phyloP scores from a whole-genome alignment of 2,797 vertebrate species.

The Sternarchorhynchus goeldii region DNA sequence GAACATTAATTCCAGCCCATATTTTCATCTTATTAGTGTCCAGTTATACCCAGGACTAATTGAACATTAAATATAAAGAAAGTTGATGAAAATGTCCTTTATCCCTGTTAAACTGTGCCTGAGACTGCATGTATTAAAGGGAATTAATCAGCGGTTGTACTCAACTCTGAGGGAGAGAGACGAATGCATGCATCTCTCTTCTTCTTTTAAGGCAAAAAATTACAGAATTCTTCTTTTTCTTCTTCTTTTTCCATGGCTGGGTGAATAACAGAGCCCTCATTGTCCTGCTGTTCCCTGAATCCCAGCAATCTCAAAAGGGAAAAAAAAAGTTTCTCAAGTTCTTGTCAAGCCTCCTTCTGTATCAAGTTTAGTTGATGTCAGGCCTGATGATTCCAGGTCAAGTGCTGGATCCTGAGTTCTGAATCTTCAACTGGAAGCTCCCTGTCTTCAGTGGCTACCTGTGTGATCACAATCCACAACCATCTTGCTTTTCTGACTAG shows the following conservation, averaged over 20 bases:
- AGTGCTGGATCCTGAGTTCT: conserved; percentile 6
- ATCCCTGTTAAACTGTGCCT: conserved; percentile 85
- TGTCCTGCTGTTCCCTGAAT: conserved; percentile 60
- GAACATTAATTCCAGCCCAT: conserved; percentile 83
- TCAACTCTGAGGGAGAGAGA: conserved; percentile 68
- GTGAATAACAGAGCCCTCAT: conserved; percentile 72
- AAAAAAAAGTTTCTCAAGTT: conserved; percentile 53
- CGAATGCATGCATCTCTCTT: conserved; percentile 70
- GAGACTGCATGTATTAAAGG: conserved; percentile 85
- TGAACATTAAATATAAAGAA: conserved; percentile 89
- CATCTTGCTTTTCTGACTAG: too few relatives aligned
- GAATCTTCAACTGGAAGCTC: too few relatives aligned
- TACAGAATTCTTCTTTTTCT: conserved; percentile 55
- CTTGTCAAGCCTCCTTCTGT: not conserved
- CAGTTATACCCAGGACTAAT: conserved; percentile 84
- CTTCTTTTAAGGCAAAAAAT: conserved; percentile 66
- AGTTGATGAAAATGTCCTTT: conserved; percentile 89
- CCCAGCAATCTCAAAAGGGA: too few relatives aligned
- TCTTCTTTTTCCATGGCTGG: conserved; percentile 52
- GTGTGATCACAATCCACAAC: too few relatives aligned
- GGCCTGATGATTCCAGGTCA: not conserved
- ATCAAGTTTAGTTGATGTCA: not conserved
- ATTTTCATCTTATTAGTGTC: conserved; percentile 86
- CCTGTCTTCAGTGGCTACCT: too few relatives aligned
- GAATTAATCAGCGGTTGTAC: conserved; percentile 77